Conservation (phyloP, 1,140 invertebrate genomes). For the Macrotrachela quadricornifera region DNA sequence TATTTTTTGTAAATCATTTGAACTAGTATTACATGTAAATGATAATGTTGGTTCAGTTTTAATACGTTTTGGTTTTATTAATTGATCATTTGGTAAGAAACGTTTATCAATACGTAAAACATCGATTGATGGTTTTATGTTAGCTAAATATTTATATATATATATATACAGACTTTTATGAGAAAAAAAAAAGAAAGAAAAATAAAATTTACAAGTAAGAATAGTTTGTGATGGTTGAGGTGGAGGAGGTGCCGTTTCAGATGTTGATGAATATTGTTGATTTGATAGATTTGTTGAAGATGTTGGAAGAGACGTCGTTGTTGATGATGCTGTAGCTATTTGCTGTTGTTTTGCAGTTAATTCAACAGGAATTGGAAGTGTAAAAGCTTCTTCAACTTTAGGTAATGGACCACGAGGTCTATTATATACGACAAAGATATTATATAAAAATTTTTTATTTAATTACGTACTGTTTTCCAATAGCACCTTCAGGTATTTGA, state of each 20-base stretch:
- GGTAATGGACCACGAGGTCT: constrained; percentile 38
- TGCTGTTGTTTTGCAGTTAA: constrained; percentile 69
- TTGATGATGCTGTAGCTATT: constrained; percentile 22
- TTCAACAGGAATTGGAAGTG: constrained; percentile 85
- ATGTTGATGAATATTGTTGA: background rate
- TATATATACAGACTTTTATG: too few species aligned
- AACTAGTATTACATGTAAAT: too few species aligned
- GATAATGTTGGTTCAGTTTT: too few species aligned
- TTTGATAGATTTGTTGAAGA: background rate
- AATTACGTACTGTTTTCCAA: constrained; percentile 53
- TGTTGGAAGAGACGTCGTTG: background rate
- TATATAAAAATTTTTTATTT: constrained; percentile 60
- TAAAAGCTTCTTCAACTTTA: constrained; percentile 95
- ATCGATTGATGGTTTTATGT: too few species aligned
- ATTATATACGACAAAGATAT: constrained; percentile 2
- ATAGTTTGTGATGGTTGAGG: background rate
- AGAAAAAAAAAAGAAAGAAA: too few species aligned
- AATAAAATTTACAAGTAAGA: too few species aligned
- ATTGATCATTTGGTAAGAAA: too few species aligned
- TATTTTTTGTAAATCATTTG: too few species aligned
- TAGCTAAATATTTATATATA: too few species aligned
- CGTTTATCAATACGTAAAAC: too few species aligned
- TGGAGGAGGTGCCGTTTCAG: background rate
- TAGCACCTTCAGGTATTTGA: constrained; percentile 67
- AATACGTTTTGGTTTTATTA: too few species aligned